Base-by-base conservation (phyloP, 2,797 vertebrate genomes). In the Knipowitschia caucasica region DNA sequence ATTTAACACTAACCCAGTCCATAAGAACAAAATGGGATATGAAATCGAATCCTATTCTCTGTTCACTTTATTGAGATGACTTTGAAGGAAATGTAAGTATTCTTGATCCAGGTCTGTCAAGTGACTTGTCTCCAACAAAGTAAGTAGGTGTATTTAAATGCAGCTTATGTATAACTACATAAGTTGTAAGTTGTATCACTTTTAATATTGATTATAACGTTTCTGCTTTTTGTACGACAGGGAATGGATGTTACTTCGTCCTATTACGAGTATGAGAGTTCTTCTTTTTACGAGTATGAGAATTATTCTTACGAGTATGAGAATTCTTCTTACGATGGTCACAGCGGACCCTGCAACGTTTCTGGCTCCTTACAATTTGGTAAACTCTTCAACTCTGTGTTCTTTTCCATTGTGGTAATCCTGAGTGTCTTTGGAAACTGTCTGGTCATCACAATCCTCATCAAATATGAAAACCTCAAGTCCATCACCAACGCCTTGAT, bases 401-500 rank as follows among this genome's bases (percentile, higher is more conserved):
- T 95, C 51, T 94, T 94, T 62, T 81, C 71, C 8, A 42, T 92
- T 10, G 86, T 89, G 34, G 88, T 92, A 29, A 1, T 93, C 26
- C 62, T 98, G 67, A 94, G 95, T 69, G 77, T 95, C 33, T 43
- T 92, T 23, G 94, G 95, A 47, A 99, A 98, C 69, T 64, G 63
- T 14, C 69, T 96, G 51, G 92, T 96, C 38, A 49, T 98, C 24
- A 88, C 89, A 69, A 88, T 96, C 47, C 74, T 99, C 39, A 53
- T 88, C 38, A 95, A 86, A 62, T 95, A 91, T 1, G 94, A 99
- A 85, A 95, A 88, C 52, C 71, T 96, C 4, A 88, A 70, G 54
- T 93, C 92, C 20, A 78, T 96, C 72, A 96, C 91, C 45, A 98
- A 97, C 1, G 6, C 90, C 11, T 93, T 94, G 59, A 93, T 96